A percentile compares a stretch with the other conserved stretches of the same genome.
Conservation (phyloP, 2,888 invertebrate genomes). For the Theodoxus fluviatilis region DNA sequence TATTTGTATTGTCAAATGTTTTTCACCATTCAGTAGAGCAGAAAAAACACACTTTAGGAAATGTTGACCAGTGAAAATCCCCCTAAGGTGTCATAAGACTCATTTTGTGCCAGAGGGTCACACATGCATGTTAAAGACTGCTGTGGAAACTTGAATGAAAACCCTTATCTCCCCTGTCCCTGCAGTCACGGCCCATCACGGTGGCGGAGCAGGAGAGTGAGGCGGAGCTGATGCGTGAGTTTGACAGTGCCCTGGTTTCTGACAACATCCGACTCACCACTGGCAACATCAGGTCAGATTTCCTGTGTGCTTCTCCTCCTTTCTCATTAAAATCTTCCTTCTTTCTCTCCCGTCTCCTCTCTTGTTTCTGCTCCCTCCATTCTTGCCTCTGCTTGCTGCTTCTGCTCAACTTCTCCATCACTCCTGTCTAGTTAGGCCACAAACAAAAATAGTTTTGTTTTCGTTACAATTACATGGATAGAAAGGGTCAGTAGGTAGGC, state of each 20-base stretch:
- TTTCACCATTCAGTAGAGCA: no score
- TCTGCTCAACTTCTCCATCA: background rate
- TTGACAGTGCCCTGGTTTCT: conserved; percentile 75
- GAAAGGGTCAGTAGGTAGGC: background rate
- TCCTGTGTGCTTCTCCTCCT: background rate
- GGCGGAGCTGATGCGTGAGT: conserved; percentile 80
- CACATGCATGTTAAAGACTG: no score
- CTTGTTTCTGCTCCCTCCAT: no score
- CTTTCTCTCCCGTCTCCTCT: no score
- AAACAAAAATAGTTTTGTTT: background rate
- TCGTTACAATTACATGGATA: background rate
- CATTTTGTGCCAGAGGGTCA: no score
- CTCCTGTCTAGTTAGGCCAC: background rate
- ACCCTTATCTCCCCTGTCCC: conserved; percentile 30
- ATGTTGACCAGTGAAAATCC: no score
- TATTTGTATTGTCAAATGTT: no score
- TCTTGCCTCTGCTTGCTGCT: background rate
- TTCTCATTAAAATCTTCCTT: no score
- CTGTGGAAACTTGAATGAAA: no score
- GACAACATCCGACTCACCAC: conserved; percentile 75
- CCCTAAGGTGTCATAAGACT: no score
- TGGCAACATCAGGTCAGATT: conserved; percentile 77
- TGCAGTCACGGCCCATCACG: conserved; percentile 84
- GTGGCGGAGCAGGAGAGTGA: conserved; percentile 77
- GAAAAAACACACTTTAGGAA: no score